Evolutionary conservation across 2,113 vertebrate genomes (phyloP), one percentile per base, ranked within the genome.

Genomic region (Ictidomys tridecemlineatus): DNA sequence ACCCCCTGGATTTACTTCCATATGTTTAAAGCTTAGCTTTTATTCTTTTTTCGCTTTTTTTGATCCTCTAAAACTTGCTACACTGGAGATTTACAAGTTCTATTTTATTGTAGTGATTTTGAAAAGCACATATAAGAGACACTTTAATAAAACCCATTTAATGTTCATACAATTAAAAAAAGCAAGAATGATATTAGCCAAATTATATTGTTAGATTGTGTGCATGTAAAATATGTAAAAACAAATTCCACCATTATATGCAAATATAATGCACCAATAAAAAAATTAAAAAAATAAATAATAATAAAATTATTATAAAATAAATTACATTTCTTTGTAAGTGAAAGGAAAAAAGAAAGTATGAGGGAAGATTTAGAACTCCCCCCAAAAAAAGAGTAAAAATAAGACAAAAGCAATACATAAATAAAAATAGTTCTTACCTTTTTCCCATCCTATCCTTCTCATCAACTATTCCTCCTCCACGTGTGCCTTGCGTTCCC

Each of bases 21-120:
- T 79, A 78, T 87, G 85, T 79, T 94, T 93, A 96, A 96, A 95
- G 48, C 28, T 89, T 58, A 18, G 1, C 70, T 93, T 94, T 97
- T 77, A 76, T 78, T 94, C 61, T 96, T 87, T 95, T 77, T 39
- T 76, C 28, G 58, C 37, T 85, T 67, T 90, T 88, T 88, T 70
- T 95, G 51, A 83, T 89, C 58, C 56, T 96, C 78, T 61, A 85
- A 88, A n/a, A 91, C 61, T 82, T 92, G 45, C 6, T 85, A 28
- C 7, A 76, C 72, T 86, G 53, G 37, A 89, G 74, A 92, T 28
- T 56, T 82, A 10, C 11, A n/a, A 89, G 69, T 79, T 82, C 37
- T 89, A 51, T 77, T 89, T 96, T 84, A 93, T 37, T 74, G 82
- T 6, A 63, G 28, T 94, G 61, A 94, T 48, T 95, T 89, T 53